Percentiles rank a stretch among this genome's conserved stretches.
Evolutionary conservation across 1,140 invertebrate genomes (phyloP).

Genomic region (Pseudomyrmex flavicornis): DNA sequence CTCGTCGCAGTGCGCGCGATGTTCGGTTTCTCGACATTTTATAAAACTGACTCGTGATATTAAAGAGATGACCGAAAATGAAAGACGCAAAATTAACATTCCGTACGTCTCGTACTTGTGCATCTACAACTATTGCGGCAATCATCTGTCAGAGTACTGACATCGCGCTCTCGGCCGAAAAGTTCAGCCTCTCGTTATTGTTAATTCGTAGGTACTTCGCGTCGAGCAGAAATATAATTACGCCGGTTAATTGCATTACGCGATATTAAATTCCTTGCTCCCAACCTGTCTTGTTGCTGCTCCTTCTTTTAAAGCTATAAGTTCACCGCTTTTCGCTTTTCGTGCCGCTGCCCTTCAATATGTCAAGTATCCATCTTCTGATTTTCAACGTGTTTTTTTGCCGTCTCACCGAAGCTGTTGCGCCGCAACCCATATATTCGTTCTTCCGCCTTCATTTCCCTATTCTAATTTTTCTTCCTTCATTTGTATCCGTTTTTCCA

Average conservation of each 20-base stretch:
- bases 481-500: constrained; percentile 56
- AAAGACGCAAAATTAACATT: constrained; percentile 17
- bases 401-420: constrained; percentile 56
- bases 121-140: background rate
- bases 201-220: constrained; percentile 1
- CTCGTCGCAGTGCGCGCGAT: background rate
- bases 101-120: background rate
- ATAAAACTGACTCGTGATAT: background rate
- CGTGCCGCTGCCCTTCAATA: constrained; percentile 58
- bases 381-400: constrained; percentile 40
- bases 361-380: constrained; percentile 69
- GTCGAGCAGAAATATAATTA: constrained; percentile 37
- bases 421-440: constrained; percentile 39
- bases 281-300: constrained; percentile 69
- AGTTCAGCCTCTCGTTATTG: background rate
- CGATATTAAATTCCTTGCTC: constrained; percentile 57
- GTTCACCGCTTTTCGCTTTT: background rate
- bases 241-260: constrained; percentile 47
- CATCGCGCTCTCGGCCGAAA: background rate
- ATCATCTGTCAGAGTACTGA: background rate
- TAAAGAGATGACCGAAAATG: no score
- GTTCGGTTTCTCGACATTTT: background rate
- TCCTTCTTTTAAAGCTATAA: constrained; percentile 52
- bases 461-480: constrained; percentile 58
- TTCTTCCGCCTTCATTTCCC: constrained; percentile 48